Percentiles rank a stretch among this genome's conserved stretches.
These are phyloP conservation scores for Pseudobourletiella spinata DNA, from an alignment of 1,140 invertebrate genomes.

Conservation along the genomic window DNA sequence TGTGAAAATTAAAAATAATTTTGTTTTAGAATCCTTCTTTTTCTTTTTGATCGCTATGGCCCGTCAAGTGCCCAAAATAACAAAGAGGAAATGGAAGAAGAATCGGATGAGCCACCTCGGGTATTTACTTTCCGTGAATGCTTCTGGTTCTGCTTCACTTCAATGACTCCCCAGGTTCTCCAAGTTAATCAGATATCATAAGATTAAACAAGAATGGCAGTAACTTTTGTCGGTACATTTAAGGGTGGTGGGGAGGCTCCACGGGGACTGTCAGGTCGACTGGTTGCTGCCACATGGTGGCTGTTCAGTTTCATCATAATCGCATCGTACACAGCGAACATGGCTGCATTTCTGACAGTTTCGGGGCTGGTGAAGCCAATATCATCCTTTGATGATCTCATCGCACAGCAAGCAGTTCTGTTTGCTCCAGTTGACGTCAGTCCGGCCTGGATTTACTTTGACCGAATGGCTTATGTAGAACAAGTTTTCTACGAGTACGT, in stretches of 20 bases:
- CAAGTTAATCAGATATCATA: background rate
- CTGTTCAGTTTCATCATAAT: slow-evolving; percentile 96
- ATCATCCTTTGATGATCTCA: slow-evolving; percentile 81
- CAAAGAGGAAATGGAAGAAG: slow-evolving; percentile 79
- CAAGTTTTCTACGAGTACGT: slow-evolving; percentile 84
- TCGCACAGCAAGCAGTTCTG: slow-evolving; percentile 88
- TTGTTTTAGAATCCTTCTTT: slow-evolving; percentile 72
- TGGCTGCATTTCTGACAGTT: slow-evolving; percentile 69
- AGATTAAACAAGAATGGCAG: background rate
- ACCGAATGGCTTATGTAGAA: slow-evolving; percentile 93
- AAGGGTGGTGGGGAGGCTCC: slow-evolving; percentile 89
- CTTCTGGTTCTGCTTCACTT: slow-evolving; percentile 98
- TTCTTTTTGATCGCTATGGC: slow-evolving; percentile 89
- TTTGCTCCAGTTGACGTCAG: slow-evolving; percentile 80
- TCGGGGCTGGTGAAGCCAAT: slow-evolving; percentile 84
- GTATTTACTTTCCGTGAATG: slow-evolving; percentile 94
- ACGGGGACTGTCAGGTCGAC: slow-evolving; percentile 79
- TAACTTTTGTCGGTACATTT: background rate
- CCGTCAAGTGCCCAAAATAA: slow-evolving; percentile 92
- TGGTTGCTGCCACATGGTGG: slow-evolving; percentile 96
- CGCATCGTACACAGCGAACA: slow-evolving; percentile 94
- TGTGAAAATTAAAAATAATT: slow-evolving; percentile 1
- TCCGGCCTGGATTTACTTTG: slow-evolving; percentile 82
- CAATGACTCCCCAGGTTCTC: slow-evolving; percentile 74
- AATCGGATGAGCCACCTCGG: slow-evolving; percentile 88